Conservation (phyloP, 2,113 vertebrate species). For the Colinus virginianus region DNA sequence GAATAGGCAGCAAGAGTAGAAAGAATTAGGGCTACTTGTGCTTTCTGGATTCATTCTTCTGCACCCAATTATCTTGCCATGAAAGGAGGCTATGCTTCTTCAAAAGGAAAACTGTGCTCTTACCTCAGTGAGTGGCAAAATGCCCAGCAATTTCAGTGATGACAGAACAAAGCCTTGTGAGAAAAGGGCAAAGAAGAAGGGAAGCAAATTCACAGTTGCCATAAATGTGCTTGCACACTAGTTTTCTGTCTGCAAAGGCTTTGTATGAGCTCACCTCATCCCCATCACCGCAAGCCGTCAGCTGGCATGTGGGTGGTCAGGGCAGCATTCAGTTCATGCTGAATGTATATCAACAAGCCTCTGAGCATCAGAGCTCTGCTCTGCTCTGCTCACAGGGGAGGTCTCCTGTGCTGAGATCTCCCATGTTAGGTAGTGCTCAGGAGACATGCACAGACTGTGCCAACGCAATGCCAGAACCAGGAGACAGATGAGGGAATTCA, state of each 20-base stretch:
- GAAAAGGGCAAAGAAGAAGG: neutral
- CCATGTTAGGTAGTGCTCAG: neutral
- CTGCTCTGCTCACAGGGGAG: neutral
- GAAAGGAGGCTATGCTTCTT: neutral
- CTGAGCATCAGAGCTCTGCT: neutral
- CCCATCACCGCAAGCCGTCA: accelerated
- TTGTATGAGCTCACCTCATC: neutral
- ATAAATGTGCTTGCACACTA: neutral
- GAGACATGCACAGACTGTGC: neutral
- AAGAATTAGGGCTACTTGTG: neutral
- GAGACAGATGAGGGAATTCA: neutral
- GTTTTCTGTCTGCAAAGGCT: neutral
- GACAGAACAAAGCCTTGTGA: neutral
- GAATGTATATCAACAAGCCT: accelerated
- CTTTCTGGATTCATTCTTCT: neutral
- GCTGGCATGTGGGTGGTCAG: neutral
- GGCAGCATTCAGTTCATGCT: accelerated
- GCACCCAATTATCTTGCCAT: neutral
- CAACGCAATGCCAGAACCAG: neutral
- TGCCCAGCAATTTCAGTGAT: neutral
- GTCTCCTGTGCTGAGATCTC: neutral
- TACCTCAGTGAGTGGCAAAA: neutral
- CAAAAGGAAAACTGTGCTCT: neutral
- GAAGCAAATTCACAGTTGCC: neutral
- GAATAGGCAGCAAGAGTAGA: neutral